Evolutionary conservation across 1,140 invertebrate genomes (phyloP), one percentile per base, ranked within the genome.

Genomic region (Kradibia gibbosae): DNA sequence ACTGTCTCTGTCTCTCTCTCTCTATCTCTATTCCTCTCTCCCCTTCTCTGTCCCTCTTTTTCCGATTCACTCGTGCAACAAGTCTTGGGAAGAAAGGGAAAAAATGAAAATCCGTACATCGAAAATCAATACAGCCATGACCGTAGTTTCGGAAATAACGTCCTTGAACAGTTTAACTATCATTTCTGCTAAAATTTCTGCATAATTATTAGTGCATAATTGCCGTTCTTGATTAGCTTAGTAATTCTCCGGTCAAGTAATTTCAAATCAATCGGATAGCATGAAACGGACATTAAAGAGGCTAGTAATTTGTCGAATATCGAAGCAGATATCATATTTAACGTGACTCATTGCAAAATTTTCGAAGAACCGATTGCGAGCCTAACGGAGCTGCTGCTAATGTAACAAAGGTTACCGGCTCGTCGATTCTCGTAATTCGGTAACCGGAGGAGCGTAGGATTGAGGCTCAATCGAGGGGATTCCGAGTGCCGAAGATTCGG

Each of bases 1-100:
- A 73, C 81, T 73, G 39, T 53, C 42, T 70, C 36, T 71, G 28
- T 25, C 80, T 70, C 34, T 20, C 42, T 25, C 57, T 15, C 71
- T 65, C 57, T 34, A n/a, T 36, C n/a, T 48, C 62, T 71, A 20
- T 48, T 36, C 57, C 65, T 17, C 45, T 25, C 57, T 74, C 42
- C 22, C 15, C n/a, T 22, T 22, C 70, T 31, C 10, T 36, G 22
- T 39, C 28, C 62, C 62, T 34, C 34, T 20, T n/a, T 20, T 57
- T 53, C 15, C 50, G 10, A 39, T 67, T 67, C 62, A 28, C 11
- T 39, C 31, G 4, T 8, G 62, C 62, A 67, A 67, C 62, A 39
- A 39, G 62, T 67, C 4, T 39, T 67, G 4, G 15, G 1, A 11
- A 10, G 25, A 28, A 67, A 39, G 28, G n/a, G n/a, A 67, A 39